phyloP scores from a whole-genome alignment of 2,113 vertebrate genomes.

The Melanostigma gelatinosum region DNA sequence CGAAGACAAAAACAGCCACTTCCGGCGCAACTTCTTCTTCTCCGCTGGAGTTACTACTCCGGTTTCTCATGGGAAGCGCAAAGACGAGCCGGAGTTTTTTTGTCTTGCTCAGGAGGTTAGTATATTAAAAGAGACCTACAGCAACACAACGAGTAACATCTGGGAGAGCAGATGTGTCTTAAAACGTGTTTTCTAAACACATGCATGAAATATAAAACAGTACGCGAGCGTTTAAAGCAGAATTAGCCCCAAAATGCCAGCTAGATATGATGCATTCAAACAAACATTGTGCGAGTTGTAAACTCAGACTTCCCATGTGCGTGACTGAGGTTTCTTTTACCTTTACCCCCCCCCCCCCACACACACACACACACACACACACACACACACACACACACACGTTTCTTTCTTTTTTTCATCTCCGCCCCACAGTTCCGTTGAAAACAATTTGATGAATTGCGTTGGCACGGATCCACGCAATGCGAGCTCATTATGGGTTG shows the following conservation, averaged over 20 bases:
- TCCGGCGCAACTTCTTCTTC: not conserved
- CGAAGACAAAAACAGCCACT: rapidly evolving
- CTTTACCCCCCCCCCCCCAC: slow-evolving; percentile 9
- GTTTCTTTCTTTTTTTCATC: not conserved
- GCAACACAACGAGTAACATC: slow-evolving; percentile 52
- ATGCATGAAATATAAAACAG: not conserved
- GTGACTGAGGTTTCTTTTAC: slow-evolving; percentile 38
- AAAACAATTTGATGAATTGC: slow-evolving; percentile 29
- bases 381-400: too few species aligned
- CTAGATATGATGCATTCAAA: not conserved
- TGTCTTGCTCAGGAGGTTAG: slow-evolving; percentile 35
- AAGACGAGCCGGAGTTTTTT: slow-evolving; percentile 40
- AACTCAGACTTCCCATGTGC: slow-evolving; percentile 29
- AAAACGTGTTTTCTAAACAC: not conserved
- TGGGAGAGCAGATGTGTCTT: slow-evolving; percentile 9
- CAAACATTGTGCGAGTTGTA: not conserved
- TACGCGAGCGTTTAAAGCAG: not conserved
- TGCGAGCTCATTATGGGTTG: not conserved
- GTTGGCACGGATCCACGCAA: slow-evolving; percentile 19
- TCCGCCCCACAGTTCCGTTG: slow-evolving; percentile 16
- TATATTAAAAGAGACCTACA: slow-evolving; percentile 23
- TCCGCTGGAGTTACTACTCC: not conserved
- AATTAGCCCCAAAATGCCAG: not conserved
- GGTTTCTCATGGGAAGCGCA: slow-evolving; percentile 53
- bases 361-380: too few species aligned